Base-by-base conservation (phyloP, 2,113 vertebrate species). In the Hippocampus guttulatus region DNA sequence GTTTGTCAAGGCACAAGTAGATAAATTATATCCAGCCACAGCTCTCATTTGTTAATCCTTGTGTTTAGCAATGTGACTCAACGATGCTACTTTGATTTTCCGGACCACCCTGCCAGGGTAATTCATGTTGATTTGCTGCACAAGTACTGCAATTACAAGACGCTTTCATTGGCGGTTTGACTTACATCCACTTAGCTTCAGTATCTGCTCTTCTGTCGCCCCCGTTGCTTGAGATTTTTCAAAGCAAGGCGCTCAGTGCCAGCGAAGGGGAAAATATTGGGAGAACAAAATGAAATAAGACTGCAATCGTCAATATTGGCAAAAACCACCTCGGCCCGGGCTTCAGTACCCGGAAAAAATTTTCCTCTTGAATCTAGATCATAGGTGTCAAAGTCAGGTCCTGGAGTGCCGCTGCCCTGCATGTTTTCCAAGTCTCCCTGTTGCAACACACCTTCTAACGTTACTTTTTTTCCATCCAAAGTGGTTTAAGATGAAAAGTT, bases 121-220 rank as follows among this genome's bases (percentile, higher is more conserved):
- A 88, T 90, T 91, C 85, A 83, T 89, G 87, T 84, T 91, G 88
- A 91, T 93, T 91, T 92, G 91, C 91, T 65, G 64, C 84, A 78
- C 88, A 76, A 86, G 70, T 74, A 76, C 75, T 21, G 76, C 88
- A 91, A 91, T 93, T 92, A 93, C 85, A 77, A 70, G 69, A 70
- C 74, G 58, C 83, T 70, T 76, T 76, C 87, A 88, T 88, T 90
- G 89, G 84, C 91, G 91, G 84, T 81, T 91, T 92, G 90, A 92
- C 86, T 92, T 91, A 90, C 85, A 83, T 81, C 86, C 88, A 84
- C 89, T 90, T 91, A 90, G 87, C 75, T 68, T 81, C 77, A 74
- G 81, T 86, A 83, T 87, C 82, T 84, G 86, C 85, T 89, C 81
- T 73, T 80, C 85, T 84, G 80, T 88, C 80, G 60, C 74, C 80